Evolutionary conservation across 2,888 invertebrate species (phyloP), one percentile per base, ranked within the genome.

Genomic region (Macropis europaea): DNA sequence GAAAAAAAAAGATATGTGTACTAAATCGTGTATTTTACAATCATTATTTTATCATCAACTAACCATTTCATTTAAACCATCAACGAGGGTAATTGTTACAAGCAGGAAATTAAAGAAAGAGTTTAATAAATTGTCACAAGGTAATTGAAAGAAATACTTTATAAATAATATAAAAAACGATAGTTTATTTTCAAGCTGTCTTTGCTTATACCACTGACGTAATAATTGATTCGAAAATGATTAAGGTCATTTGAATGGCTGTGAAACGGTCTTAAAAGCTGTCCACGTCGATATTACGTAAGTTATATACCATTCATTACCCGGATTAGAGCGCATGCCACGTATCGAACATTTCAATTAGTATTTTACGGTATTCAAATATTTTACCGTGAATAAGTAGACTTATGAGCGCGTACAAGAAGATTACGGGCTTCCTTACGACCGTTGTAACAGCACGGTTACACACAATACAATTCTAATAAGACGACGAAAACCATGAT

Each of bases 401-500:
- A 40, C 30, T 40, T 28, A n/a, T 28, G 50, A 60, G 30, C n/a
- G 22, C 15, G n/a, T 32, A 24, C 24, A 32, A 50, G 50, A 40
- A 22, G 42, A 13, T 32, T 42, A 30, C n/a, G 15, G 22, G 5
- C 32, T 32, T 32, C 9, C 30, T 60, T 50, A 32, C 28, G 22
- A 45, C 3, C 13, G 13, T 43, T 36, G 54, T 38, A 45, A 53
- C 15, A 28, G 24, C 53, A 42, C 26, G 17, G 50, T 52, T 52
- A 32, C 13, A 32, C 13, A 50, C 42, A 60, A 50, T 32, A 24
- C 32, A 11, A 60, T 13, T 7, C 9, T 22, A 60, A 60, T 30
- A 60, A 52, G 24, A 52, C 32, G 22, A 40, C n/a, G 32, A 60
- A 52, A 40, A 38, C 57, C 36, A 17, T 34, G 26, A 30, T 50